These are phyloP conservation scores for Megamerina dolium DNA, from an alignment of 2,888 invertebrate species.

Conservation along the genomic window DNA sequence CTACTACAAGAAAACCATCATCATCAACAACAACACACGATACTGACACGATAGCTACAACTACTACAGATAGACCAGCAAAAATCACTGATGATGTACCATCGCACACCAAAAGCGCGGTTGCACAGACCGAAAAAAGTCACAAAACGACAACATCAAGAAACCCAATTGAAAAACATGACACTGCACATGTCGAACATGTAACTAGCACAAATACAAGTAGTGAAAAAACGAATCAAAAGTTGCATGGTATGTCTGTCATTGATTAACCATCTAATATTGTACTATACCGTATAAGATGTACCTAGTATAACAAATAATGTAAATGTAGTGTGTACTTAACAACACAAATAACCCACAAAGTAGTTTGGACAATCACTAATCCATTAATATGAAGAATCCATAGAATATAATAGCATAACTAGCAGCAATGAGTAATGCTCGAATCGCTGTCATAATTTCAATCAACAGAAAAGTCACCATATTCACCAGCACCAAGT, in stretches of 20 bases:
- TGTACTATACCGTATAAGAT: too few species aligned
- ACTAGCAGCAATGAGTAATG: background rate
- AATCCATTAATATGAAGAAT: conserved; percentile 11
- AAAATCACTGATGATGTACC: background rate
- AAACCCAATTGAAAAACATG: conserved; percentile 16
- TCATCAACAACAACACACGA: background rate
- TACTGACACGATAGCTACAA: conserved; percentile 5
- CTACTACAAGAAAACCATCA: background rate
- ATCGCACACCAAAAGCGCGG: background rate
- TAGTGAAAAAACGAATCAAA: conserved; percentile 9
- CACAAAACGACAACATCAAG: conserved; percentile 3
- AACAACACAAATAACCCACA: conserved; percentile 14
- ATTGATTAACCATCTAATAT: conserved; percentile 14
- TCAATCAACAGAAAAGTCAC: conserved; percentile 28
- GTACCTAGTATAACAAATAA: too few species aligned
- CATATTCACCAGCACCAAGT: conserved; percentile 28
- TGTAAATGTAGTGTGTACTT: conserved; percentile 14
- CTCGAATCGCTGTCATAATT: conserved; percentile 16
- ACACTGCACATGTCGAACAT: conserved; percentile 15
- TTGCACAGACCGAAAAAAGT: background rate
- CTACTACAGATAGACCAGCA: background rate
- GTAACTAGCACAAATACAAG: conserved; percentile 9
- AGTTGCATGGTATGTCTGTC: conserved; percentile 17
- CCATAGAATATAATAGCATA: background rate
- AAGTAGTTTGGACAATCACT: conserved; percentile 21